phyloP scores from a whole-genome alignment of 2,888 invertebrate genomes.

The Drosophila flavopinicola region DNA sequence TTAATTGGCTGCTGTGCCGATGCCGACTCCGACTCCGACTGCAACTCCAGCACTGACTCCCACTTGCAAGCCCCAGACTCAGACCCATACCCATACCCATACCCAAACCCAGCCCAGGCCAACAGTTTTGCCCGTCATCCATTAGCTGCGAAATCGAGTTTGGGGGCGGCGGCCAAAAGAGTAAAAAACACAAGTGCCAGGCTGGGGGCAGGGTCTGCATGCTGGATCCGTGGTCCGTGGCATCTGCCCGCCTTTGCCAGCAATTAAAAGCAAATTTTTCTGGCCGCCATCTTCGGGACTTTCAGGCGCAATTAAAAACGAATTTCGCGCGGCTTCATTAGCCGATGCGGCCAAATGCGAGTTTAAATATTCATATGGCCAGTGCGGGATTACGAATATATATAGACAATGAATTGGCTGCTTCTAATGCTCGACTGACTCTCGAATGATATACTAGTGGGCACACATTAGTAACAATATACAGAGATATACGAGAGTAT shows the following conservation, averaged over 20 bases:
- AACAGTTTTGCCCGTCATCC: constrained; percentile 63
- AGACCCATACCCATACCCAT: constrained; percentile 23
- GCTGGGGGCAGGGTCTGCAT: constrained; percentile 7
- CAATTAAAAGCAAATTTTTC: constrained; percentile 81
- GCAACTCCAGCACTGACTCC: not conserved
- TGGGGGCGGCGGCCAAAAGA: constrained; percentile 47
- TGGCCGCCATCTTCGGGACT: constrained; percentile 75
- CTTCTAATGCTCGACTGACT: constrained; percentile 34
- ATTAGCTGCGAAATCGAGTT: constrained; percentile 78
- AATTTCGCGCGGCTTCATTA: constrained; percentile 80
- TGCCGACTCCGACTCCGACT: constrained; percentile 36
- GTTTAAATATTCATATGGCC: constrained; percentile 71
- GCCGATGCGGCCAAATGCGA: constrained; percentile 49
- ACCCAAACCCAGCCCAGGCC: constrained; percentile 26
- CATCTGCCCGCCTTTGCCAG: constrained; percentile 47
- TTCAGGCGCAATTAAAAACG: constrained; percentile 78
- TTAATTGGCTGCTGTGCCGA: constrained; percentile 84
- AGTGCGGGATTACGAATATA: constrained; percentile 22
- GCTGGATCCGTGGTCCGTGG: not conserved
- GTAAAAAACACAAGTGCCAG: constrained; percentile 74
- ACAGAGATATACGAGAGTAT: no score
- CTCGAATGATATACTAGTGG: constrained; percentile 33
- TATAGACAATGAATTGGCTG: constrained; percentile 14
- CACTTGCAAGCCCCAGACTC: constrained; percentile 6
- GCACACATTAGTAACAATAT: constrained; percentile 26